Conservation (phyloP, 2,113 vertebrate genomes). For the Tichodroma muraria region DNA sequence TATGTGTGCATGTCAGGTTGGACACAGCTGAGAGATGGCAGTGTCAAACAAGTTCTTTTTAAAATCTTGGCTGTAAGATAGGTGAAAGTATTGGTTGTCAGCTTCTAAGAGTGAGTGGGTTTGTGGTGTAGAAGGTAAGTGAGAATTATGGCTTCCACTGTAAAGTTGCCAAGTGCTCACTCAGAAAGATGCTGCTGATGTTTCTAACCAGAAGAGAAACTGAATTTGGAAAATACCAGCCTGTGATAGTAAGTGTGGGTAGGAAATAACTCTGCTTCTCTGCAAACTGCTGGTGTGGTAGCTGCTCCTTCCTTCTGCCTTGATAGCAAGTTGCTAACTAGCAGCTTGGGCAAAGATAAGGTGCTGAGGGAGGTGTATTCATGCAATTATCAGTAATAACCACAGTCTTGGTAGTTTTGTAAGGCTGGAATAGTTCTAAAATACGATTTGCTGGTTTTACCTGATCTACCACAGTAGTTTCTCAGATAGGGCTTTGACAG, state of each 20-base stretch:
- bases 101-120: background rate
- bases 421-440: background rate
- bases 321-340: background rate
- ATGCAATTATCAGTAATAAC: background rate
- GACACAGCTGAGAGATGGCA: background rate
- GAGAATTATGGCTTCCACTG: background rate
- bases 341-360: background rate
- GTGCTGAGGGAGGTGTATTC: background rate
- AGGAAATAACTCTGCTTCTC: background rate
- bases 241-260: background rate
- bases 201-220: background rate
- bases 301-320: background rate
- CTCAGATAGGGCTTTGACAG: background rate
- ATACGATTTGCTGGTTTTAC: background rate
- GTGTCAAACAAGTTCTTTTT: background rate
- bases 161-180: background rate
- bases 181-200: background rate
- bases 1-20: background rate
- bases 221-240: background rate
- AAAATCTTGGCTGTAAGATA: background rate
- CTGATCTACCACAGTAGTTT: background rate
- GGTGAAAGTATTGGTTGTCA: constrained; percentile 11
- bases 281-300: background rate
- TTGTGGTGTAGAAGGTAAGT: background rate
- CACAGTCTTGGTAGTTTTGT: background rate